Base-by-base conservation (phyloP, 2,888 invertebrate species). In the Andrena camellia region DNA sequence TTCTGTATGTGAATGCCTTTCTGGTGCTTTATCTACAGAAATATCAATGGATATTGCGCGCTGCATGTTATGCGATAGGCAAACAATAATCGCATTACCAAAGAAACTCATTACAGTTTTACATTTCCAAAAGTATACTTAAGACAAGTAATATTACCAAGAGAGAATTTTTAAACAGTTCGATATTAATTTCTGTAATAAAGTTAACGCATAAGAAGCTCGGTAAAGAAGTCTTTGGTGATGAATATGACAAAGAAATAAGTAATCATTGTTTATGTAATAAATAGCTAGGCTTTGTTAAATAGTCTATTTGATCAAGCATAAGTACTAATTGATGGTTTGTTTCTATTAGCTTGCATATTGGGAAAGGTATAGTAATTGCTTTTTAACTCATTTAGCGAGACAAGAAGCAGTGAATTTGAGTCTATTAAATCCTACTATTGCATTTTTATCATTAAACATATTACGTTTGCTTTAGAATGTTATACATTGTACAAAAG, bases 311-410 rank as follows among this genome's bases (percentile, higher is more conserved):
- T 78, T 63, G 59, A 72, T 81, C 60, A 77, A 86, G 78, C 83
- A 83, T 76, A 88, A 87, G 66, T 89, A 90, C 89, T 92, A 92
- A 92, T 90, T 77, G 75, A 87, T 83, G 76, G 90, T 90, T 92
- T 91, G 86, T 93, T 93, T 92, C 90, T 90, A 90, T 91, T 92
- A 94, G 93, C 94, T 94, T 90, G 92, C 94, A 93, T 91, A 91
- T 91, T 93, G 91, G 93, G 92, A 92, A 93, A 93, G 92, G 93
- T 94, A 94, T 89, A 91, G 93, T 93, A 94, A 88, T 89, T 88
- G 86, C 83, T 89, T 82, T 88, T 68, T 85, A 42, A 86, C 54
- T 83, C 77, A 84, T 66, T 62, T 83, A 79, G 84, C 52, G 42
- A 54, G 60, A 64, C 59, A 59, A 59, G 66, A 71, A 63, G 66